These are phyloP conservation scores for Clitarchus hookeri DNA, from an alignment of 2,888 invertebrate species.

Conservation along the genomic window DNA sequence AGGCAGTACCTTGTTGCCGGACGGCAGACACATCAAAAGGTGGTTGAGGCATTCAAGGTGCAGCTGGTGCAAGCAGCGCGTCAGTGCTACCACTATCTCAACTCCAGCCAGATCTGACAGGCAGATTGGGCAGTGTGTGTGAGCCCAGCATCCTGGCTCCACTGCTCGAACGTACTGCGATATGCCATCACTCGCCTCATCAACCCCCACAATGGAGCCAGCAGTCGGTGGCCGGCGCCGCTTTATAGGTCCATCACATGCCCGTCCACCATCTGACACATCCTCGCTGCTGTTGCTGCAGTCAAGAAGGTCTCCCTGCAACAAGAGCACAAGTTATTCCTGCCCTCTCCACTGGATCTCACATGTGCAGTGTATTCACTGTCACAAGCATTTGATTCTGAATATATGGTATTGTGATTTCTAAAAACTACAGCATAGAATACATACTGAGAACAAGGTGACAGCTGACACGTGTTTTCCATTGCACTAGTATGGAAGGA, in stretches of 20 bases:
- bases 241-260: conserved; percentile 24
- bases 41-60: conserved; percentile 80
- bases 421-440: too few species aligned
- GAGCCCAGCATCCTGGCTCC: conserved; percentile 62
- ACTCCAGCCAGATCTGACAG: conserved; percentile 63
- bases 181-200: conserved; percentile 65
- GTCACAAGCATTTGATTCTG: too few species aligned
- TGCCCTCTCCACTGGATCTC: too few species aligned
- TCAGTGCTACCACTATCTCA: conserved; percentile 65
- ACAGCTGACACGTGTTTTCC: too few species aligned
- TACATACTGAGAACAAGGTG: too few species aligned
- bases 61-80: conserved; percentile 77
- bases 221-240: conserved; percentile 1
- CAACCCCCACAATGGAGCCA: conserved; percentile 55
- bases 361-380: too few species aligned
- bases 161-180: conserved; percentile 72
- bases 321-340: background rate
- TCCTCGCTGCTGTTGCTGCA: conserved; percentile 75
- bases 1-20: conserved; percentile 50
- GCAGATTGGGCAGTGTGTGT: conserved; percentile 68
- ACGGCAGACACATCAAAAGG: conserved; percentile 66
- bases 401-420: too few species aligned
- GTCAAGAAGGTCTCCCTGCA: conserved; percentile 63
- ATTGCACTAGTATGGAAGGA: too few species aligned
- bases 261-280: conserved; percentile 59